Evolutionary conservation across 2,113 vertebrate genomes (phyloP).

Genomic region (Heterotis niloticus): DNA sequence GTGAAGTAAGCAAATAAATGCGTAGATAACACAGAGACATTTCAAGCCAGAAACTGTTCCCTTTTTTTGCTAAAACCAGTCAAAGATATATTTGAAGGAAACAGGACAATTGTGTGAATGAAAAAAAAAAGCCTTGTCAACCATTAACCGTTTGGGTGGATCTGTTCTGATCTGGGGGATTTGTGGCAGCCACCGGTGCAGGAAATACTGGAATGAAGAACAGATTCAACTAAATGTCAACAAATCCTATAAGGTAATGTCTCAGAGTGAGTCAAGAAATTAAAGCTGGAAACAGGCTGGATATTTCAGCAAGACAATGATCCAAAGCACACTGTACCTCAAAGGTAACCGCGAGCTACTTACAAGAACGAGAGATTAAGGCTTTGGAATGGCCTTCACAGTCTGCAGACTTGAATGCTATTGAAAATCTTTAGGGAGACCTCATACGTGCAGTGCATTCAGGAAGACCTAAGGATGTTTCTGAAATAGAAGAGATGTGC

Average conservation of each 20-base stretch:
- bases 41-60: too few species aligned
- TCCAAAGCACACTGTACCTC: not conserved
- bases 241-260: not conserved
- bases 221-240: not conserved
- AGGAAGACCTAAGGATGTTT: not conserved
- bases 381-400: not conserved
- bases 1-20: too few species aligned
- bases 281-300: not conserved
- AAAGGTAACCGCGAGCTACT: not conserved
- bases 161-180: not conserved
- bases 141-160: too few species aligned
- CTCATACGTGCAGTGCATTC: not conserved
- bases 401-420: not conserved
- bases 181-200: not conserved
- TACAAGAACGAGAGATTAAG: not conserved
- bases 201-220: not conserved
- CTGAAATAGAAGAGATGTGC: not conserved
- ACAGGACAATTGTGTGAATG: too few species aligned
- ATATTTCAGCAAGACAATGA: not conserved
- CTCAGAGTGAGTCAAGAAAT: not conserved
- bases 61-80: too few species aligned
- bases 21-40: too few species aligned
- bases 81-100: too few species aligned
- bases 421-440: not conserved
- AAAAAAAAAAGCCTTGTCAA: too few species aligned